A percentile compares a stretch with the other conserved stretches of the same genome.
phyloP scores from a whole-genome alignment of 2,888 invertebrate species.

The Atrina japonica region DNA sequence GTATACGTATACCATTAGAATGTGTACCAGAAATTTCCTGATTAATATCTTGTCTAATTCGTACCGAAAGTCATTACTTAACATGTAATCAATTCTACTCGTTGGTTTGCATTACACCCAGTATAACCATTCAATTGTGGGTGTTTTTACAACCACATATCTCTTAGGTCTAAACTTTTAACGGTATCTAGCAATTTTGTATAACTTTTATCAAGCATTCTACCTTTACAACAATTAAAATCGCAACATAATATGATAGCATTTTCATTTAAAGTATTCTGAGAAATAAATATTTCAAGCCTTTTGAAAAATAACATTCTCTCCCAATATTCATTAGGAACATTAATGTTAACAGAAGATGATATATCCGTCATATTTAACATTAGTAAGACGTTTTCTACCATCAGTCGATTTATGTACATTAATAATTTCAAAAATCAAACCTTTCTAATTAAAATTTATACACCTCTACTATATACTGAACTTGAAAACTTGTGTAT shows the following conservation, averaged over 20 bases:
- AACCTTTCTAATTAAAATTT: not conserved
- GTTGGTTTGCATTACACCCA: too few species aligned
- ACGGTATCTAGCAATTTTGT: too few species aligned
- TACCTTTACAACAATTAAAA: too few species aligned
- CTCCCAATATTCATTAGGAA: not conserved
- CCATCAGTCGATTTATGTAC: not conserved
- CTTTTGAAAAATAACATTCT: not conserved
- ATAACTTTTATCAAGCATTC: too few species aligned
- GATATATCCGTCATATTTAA: not conserved
- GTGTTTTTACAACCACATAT: too few species aligned
- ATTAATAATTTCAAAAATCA: not conserved
- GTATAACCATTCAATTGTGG: too few species aligned
- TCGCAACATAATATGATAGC: not conserved
- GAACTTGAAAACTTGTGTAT: not conserved
- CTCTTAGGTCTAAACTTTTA: too few species aligned
- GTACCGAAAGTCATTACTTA: too few species aligned
- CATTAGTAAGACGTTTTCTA: not conserved
- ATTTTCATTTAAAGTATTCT: not conserved
- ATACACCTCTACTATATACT: constrained; percentile 1
- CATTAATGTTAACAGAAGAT: not conserved
- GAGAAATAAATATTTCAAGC: not conserved
- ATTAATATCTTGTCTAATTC: too few species aligned
- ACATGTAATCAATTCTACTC: too few species aligned
- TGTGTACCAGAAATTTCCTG: too few species aligned
- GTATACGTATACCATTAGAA: too few species aligned